Conservation (phyloP, 1,140 invertebrate species). For the Drosophila auraria region DNA sequence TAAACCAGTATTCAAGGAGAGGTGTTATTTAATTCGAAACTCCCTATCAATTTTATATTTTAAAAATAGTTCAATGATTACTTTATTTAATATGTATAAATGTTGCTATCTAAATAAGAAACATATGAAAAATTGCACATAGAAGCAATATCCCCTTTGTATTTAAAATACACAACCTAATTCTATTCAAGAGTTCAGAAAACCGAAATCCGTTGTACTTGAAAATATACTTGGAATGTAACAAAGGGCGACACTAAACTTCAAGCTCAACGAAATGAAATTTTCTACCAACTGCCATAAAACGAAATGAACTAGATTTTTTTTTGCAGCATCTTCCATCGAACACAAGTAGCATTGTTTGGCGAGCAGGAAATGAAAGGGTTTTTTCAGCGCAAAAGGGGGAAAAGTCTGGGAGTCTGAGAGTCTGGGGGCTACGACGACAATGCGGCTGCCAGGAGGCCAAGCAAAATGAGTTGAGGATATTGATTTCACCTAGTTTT, state of each 20-base stretch:
- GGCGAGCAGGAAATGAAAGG: constrained; percentile 45
- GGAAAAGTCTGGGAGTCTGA: constrained; percentile 19
- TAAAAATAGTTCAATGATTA: too few relatives aligned
- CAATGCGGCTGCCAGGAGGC: constrained; percentile 54
- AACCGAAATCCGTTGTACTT: constrained; percentile 18
- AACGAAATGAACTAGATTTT: constrained; percentile 67
- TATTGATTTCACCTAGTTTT: constrained; percentile 79
- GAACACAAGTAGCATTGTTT: constrained; percentile 53
- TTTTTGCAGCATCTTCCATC: constrained; percentile 42
- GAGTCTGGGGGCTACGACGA: constrained; percentile 24
- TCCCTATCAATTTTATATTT: too few relatives aligned
- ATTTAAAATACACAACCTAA: neutral
- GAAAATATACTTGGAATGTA: constrained; percentile 11
- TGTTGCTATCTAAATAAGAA: too few relatives aligned
- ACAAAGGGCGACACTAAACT: constrained; percentile 60
- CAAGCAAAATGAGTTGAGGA: constrained; percentile 66
- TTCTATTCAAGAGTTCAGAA: neutral
- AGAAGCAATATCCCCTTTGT: neutral
- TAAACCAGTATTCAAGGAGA: neutral
- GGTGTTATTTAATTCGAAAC: neutral
- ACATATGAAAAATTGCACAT: too few relatives aligned
- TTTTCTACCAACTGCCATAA: constrained; percentile 58
- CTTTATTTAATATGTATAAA: too few relatives aligned
- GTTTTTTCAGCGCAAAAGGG: constrained; percentile 23
- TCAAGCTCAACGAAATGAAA: constrained; percentile 58